These are phyloP conservation scores for Phrynocephalus vlangalii DNA, from an alignment of 2,797 vertebrate genomes.

Conservation along the genomic window DNA sequence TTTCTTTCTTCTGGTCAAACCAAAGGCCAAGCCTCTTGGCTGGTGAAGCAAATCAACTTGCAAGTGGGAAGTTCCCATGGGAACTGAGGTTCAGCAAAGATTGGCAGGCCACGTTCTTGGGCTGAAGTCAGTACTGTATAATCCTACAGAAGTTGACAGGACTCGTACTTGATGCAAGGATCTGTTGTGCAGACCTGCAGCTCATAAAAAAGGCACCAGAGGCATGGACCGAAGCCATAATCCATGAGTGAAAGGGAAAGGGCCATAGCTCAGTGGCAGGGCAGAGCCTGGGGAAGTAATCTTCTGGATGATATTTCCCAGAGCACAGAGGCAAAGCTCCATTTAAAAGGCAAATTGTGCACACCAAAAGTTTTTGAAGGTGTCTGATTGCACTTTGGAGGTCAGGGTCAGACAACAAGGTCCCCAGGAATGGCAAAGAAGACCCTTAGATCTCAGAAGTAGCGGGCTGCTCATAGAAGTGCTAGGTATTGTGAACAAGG, in stretches of 20 bases:
- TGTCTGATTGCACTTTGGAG: no score
- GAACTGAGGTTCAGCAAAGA: not conserved
- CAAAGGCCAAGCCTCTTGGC: constrained; percentile 1
- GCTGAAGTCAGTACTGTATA: not conserved
- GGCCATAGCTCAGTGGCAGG: not conserved
- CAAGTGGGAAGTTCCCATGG: constrained; percentile 15
- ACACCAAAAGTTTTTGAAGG: no score
- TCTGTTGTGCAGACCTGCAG: not conserved
- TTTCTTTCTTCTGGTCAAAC: constrained; percentile 15
- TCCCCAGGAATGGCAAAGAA: no score
- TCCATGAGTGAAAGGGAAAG: not conserved
- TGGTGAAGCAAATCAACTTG: constrained; percentile 11
- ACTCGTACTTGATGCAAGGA: constrained; percentile 5
- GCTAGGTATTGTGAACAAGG: no score
- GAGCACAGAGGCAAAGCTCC: no score
- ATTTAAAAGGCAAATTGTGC: no score
- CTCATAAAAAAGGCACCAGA: not conserved
- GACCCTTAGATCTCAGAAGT: no score
- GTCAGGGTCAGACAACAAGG: no score
- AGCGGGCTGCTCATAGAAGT: no score
- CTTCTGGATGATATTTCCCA: no score
- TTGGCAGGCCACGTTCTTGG: constrained; percentile 5
- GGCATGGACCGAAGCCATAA: not conserved
- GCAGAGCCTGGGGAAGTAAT: not conserved
- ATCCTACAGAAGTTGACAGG: not conserved